Evolutionary conservation across 1,140 invertebrate species (phyloP), one percentile per base, ranked within the genome.

Genomic region (Drosophila pectinifera): DNA sequence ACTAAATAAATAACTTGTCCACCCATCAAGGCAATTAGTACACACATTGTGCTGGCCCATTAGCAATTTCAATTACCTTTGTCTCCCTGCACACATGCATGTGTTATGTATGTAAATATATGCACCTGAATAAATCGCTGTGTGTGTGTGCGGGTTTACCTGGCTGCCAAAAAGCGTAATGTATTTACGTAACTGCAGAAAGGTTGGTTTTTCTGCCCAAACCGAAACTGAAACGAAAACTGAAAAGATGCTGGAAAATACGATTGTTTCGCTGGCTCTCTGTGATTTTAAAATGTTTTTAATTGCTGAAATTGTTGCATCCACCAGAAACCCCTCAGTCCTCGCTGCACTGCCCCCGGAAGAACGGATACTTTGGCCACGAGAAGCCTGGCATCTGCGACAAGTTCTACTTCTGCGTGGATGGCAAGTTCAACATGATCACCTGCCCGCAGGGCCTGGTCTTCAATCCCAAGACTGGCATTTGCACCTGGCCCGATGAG

Each of bases 401-500:
- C 83, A 96, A 96, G 78, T 98, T 98, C 93, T 98, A 97, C 91
- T 97, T 96, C 91, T 98, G 97, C 83, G 96, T 97, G 14, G 96
- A 98, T 86, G 96, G 97, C 5, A 95, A 96, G 92, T 97, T 95
- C 93, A 98, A 97, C 85, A 96, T 96, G 94, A 97, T 98, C 73
- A 96, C 95, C 0, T 98, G 97, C 84, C 97, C 97, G 0, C 95
- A 94, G 36, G 97, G 97, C 1, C 93, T 98, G 28, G 97, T 98
- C 3, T 98, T 97, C 93, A 97, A 96, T 73, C 96, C 97, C 73
- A 96, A 96, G 80, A 96, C 96, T 42, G 97, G 97, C 43, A 97
- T 97, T 68, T 98, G 97, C 91, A 97, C 97, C 13, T 98, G 97
- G 97, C 95, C 97, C 1, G 97, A 98, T 93, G 96, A 97, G 89